phyloP scores from a whole-genome alignment of 2,113 vertebrate genomes.

The Sapajus apella region DNA sequence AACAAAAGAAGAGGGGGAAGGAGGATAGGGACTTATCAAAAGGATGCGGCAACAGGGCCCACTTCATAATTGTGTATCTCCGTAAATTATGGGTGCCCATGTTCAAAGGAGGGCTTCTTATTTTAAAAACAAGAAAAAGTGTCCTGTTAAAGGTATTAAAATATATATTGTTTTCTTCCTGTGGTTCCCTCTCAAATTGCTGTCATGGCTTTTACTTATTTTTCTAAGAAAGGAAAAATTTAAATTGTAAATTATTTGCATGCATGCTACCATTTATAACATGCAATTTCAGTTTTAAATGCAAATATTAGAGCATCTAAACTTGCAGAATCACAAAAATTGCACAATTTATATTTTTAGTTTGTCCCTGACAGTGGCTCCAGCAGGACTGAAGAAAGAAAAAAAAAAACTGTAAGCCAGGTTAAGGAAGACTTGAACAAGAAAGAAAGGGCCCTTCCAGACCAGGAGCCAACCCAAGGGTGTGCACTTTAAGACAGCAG shows the following conservation, averaged over 20 bases:
- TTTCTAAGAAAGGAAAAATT: not conserved
- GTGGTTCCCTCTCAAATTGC: not conserved
- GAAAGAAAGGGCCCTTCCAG: not conserved
- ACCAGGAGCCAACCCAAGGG: not conserved
- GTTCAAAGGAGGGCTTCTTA: not conserved
- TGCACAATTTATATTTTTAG: not conserved
- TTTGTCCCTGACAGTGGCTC: not conserved
- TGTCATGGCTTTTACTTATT: not conserved
- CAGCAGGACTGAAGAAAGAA: not conserved
- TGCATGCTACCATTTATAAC: not conserved
- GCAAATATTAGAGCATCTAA: not conserved
- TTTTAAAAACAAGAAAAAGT: not conserved
- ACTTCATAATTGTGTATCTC: not conserved
- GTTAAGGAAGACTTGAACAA: not conserved
- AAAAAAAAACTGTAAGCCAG: not conserved
- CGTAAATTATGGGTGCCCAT: not conserved
- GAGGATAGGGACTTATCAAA: not conserved
- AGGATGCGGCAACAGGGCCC: fast-evolving
- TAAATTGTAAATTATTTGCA: not conserved
- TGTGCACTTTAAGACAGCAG: too few species aligned
- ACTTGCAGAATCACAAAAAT: not conserved
- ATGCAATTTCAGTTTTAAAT: not conserved
- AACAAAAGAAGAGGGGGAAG: not conserved
- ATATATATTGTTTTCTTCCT: not conserved
- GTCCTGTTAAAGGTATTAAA: not conserved